phyloP scores from a whole-genome alignment of 2,888 invertebrate species.

The Amphipyra berbera region DNA sequence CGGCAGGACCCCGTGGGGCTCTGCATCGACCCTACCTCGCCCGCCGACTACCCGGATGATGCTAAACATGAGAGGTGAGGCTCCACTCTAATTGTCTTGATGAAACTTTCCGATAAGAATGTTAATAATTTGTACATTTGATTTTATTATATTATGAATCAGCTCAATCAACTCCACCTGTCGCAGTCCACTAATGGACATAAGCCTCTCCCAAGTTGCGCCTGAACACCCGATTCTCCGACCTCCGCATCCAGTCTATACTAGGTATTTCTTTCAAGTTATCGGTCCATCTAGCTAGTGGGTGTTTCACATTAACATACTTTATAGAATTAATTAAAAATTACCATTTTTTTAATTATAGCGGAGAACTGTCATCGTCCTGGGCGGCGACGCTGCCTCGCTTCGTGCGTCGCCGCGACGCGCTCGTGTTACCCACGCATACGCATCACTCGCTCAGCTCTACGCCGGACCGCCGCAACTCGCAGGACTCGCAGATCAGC shows the following conservation, averaged over 20 bases:
- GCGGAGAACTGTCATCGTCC: conserved; percentile 96
- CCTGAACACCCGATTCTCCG: conserved; percentile 1
- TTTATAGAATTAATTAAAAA: too few species aligned
- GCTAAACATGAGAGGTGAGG: conserved; percentile 82
- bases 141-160: conserved; percentile 1
- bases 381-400: conserved; percentile 98
- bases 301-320: too few species aligned
- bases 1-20: conserved; percentile 97
- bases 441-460: conserved; percentile 87
- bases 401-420: conserved; percentile 95
- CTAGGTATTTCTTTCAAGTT: conserved; percentile 9
- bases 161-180: conserved; percentile 10
- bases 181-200: conserved; percentile 7
- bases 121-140: too few species aligned
- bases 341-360: conserved; percentile 64
- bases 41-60: conserved; percentile 80
- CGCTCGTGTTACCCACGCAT: conserved; percentile 91
- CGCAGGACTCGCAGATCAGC: conserved; percentile 92
- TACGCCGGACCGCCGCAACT: conserved; percentile 90
- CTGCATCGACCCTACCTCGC: conserved; percentile 81
- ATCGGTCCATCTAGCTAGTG: background rate
- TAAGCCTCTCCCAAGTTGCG: conserved; percentile 10
- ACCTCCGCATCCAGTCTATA: background rate
- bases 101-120: too few species aligned
- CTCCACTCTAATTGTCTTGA: too few species aligned